These are phyloP conservation scores for Dunckerocampus dactyliophorus DNA, from an alignment of 2,113 vertebrate species.

Conservation along the genomic window DNA sequence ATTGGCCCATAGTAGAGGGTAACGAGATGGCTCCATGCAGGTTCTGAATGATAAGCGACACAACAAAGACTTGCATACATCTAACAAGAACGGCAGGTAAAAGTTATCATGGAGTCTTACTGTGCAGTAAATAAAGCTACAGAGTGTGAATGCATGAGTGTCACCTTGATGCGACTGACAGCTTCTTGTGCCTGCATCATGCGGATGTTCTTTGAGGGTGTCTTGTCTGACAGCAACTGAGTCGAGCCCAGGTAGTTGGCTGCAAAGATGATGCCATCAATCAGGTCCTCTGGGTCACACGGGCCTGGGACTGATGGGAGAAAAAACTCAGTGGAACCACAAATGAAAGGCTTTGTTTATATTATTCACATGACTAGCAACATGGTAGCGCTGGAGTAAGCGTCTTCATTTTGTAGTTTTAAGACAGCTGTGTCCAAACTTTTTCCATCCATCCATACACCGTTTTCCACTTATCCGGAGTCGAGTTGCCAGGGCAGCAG, in stretches of 20 bases:
- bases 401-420: no score
- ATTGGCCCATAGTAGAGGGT: no score
- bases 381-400: background rate
- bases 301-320: slow-evolving; percentile 85
- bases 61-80: no score
- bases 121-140: background rate
- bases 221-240: slow-evolving; percentile 95
- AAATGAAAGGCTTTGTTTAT: background rate
- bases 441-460: no score
- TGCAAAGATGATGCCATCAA: slow-evolving; percentile 96
- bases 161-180: slow-evolving; percentile 94
- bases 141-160: background rate
- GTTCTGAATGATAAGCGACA: no score
- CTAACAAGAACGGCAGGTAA: no score
- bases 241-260: slow-evolving; percentile 97
- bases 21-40: no score
- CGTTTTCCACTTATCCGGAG: no score
- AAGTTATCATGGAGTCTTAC: no score
- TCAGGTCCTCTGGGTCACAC: slow-evolving; percentile 96
- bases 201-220: slow-evolving; percentile 93
- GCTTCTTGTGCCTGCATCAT: slow-evolving; percentile 99
- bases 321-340: no score
- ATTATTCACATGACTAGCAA: background rate
- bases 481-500: no score
- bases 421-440: no score